Evolutionary conservation across 2,888 invertebrate species (phyloP).

Genomic region (Tanytarsus gracilentus): DNA sequence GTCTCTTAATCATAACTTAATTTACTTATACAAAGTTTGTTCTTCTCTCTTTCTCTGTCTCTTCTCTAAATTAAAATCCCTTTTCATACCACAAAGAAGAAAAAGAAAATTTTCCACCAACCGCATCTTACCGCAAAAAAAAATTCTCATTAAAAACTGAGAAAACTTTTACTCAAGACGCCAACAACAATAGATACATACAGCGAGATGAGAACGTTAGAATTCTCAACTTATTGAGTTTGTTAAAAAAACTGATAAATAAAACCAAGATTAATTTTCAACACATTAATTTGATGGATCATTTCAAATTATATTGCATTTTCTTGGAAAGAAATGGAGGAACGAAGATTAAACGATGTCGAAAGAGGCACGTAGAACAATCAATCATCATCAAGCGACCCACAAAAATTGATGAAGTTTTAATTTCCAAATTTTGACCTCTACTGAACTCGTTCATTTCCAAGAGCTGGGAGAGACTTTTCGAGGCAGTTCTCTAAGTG

Average conservation of each 20-base stretch:
- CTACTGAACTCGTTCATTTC: constrained; percentile 7
- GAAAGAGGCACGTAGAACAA: constrained; percentile 27
- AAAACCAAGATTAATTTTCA: constrained; percentile 27
- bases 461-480: neutral
- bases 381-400: constrained; percentile 29
- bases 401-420: constrained; percentile 28
- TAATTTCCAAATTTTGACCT: constrained; percentile 28
- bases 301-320: constrained; percentile 27
- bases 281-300: constrained; percentile 29
- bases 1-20: constrained; percentile 24
- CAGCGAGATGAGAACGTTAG: neutral
- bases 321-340: constrained; percentile 6
- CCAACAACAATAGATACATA: neutral
- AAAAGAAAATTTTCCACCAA: too few species aligned
- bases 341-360: constrained; percentile 26
- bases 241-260: constrained; percentile 21
- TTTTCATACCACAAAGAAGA: too few species aligned
- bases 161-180: too few species aligned
- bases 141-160: too few species aligned
- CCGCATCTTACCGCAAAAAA: too few species aligned
- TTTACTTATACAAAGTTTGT: too few species aligned
- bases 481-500: neutral
- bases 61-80: neutral
- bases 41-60: constrained; percentile 3
- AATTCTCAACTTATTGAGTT: too few species aligned